Conservation (phyloP, 1,140 invertebrate genomes). For the Drosophila persimilis region DNA sequence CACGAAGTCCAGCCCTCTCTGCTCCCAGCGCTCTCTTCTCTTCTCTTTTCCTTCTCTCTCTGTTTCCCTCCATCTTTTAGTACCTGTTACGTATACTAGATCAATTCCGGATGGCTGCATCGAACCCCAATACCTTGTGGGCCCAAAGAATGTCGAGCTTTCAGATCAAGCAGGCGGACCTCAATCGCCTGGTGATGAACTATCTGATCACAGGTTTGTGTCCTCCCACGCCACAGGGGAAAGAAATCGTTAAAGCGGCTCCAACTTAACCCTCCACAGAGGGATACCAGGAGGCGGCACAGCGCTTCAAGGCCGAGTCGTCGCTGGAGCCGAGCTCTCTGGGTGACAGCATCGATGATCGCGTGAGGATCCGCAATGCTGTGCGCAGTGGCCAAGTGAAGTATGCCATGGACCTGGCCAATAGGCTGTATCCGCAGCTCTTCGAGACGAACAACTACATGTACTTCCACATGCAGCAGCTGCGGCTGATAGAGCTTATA, state of each 20-base stretch:
- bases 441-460: conserved; percentile 65
- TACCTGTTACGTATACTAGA: conserved; percentile 19
- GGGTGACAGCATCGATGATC: conserved; percentile 30
- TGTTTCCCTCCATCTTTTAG: conserved; percentile 3
- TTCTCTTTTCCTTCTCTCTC: too few relatives aligned
- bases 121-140: conserved; percentile 26
- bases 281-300: conserved; percentile 56
- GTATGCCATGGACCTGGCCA: conserved; percentile 65
- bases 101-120: conserved; percentile 32
- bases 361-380: conserved; percentile 35
- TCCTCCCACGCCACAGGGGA: too few relatives aligned
- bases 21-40: not conserved
- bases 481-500: conserved; percentile 58
- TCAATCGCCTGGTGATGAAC: conserved; percentile 60
- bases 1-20: not conserved
- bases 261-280: conserved; percentile 16
- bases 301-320: conserved; percentile 42
- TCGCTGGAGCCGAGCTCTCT: conserved; percentile 13
- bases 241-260: too few relatives aligned
- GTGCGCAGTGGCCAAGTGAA: conserved; percentile 45
- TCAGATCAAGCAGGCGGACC: conserved; percentile 51
- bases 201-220: conserved; percentile 54
- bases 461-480: conserved; percentile 69
- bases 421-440: conserved; percentile 43
- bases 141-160: conserved; percentile 60